phyloP scores from a whole-genome alignment of 2,888 invertebrate species.

The Epinotia demarniana region DNA sequence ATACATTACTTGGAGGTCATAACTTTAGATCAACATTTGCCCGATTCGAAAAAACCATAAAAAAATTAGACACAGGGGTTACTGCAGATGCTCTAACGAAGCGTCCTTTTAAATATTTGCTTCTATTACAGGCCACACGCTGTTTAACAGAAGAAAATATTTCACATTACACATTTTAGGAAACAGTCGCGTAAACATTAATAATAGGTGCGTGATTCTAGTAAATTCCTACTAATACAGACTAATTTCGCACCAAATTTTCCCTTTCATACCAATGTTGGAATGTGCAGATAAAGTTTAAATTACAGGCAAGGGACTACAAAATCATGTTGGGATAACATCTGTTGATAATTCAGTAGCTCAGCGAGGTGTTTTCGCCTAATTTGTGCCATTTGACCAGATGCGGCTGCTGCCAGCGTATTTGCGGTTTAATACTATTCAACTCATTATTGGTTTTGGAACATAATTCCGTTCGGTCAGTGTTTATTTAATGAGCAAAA shows the following conservation, averaged over 20 bases:
- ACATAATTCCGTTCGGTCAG: conserved; percentile 23
- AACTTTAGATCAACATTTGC: no score
- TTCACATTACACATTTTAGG: no score
- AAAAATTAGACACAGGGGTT: no score
- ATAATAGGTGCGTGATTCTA: neutral
- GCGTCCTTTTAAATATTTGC: no score
- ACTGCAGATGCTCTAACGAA: no score
- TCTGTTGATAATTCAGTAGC: conserved; percentile 28
- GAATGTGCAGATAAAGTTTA: conserved; percentile 15
- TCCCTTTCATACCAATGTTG: neutral
- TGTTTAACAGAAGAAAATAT: no score
- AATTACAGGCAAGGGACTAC: conserved; percentile 26
- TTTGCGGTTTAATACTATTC: conserved; percentile 35
- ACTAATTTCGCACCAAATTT: neutral
- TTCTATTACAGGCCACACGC: no score
- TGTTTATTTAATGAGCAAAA: conserved; percentile 14
- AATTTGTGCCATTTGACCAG: conserved; percentile 16
- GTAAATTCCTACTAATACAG: neutral
- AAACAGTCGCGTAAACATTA: neutral
- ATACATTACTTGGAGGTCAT: no score
- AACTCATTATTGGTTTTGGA: conserved; percentile 28
- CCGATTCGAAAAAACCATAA: no score
- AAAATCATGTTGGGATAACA: conserved; percentile 32
- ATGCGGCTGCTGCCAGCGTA: conserved; percentile 8
- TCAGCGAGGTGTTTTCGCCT: conserved; percentile 15